phyloP scores from a whole-genome alignment of 2,888 invertebrate genomes.

The Thalpophila matura region DNA sequence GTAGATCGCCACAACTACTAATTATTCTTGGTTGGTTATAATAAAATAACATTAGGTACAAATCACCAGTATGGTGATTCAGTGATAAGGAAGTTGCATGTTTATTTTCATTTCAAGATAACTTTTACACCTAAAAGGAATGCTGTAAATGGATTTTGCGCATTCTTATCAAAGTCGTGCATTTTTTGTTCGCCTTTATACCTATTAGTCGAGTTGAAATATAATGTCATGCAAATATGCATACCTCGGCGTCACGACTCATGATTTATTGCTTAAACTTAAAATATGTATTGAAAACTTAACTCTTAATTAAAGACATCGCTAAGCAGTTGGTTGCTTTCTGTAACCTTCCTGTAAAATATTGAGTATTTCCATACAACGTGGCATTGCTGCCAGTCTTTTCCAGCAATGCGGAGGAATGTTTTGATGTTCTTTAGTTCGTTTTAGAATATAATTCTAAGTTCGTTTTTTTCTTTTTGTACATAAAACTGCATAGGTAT shows the following conservation, averaged over 20 bases:
- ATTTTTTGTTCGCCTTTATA: constrained; percentile 42
- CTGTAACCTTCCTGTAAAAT: too few relatives aligned
- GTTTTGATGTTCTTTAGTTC: too few relatives aligned
- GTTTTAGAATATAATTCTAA: too few relatives aligned
- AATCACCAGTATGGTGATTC: constrained; percentile 7
- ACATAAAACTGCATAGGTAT: too few relatives aligned
- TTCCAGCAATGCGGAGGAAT: too few relatives aligned
- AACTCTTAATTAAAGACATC: too few relatives aligned
- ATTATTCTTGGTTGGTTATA: neutral
- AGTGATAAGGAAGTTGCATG: constrained; percentile 33
- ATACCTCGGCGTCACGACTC: constrained; percentile 41
- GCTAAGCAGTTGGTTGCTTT: too few relatives aligned
- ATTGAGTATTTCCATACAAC: too few relatives aligned
- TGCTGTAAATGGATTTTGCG: constrained; percentile 43
- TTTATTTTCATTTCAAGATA: constrained; percentile 40
- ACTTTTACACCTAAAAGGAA: constrained; percentile 39
- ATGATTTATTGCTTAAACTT: constrained; percentile 51
- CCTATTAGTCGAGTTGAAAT: constrained; percentile 39
- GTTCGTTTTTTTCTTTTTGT: too few relatives aligned
- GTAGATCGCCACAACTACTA: neutral
- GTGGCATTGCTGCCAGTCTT: too few relatives aligned
- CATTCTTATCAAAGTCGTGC: constrained; percentile 55
- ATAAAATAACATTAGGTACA: neutral
- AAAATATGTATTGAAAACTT: constrained; percentile 40
- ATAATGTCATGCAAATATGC: constrained; percentile 52